phyloP scores from a whole-genome alignment of 1,140 invertebrate species.

The Brachionus rotundiformis region DNA sequence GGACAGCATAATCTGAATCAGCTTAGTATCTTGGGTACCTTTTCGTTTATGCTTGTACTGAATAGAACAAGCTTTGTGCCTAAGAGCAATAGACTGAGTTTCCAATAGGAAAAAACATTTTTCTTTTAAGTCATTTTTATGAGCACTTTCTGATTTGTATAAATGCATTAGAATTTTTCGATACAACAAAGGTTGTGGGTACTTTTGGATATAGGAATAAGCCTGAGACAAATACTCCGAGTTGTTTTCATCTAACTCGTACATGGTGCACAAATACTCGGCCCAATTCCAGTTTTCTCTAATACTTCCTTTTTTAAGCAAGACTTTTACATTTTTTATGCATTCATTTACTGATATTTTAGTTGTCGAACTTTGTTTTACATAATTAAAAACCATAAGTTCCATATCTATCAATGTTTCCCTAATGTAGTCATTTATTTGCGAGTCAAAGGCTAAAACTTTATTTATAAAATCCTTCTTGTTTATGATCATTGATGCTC shows the following conservation, averaged over 20 bases:
- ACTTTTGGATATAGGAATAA: slow-evolving; percentile 1
- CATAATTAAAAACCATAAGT: neutral
- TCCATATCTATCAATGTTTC: slow-evolving; percentile 2
- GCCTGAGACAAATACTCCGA: neutral
- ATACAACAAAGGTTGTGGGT: slow-evolving; percentile 37
- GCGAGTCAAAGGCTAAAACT: neutral
- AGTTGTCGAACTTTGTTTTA: neutral
- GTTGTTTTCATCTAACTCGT: neutral
- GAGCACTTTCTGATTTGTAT: neutral
- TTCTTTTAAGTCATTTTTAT: slow-evolving; percentile 44
- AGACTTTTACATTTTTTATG: neutral
- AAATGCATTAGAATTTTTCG: slow-evolving; percentile 21
- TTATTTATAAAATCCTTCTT: neutral
- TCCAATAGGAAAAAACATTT: slow-evolving; percentile 40
- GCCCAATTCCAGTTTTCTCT: slow-evolving; percentile 24
- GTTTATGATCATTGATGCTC: neutral
- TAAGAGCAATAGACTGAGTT: slow-evolving; percentile 41
- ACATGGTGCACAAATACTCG: slow-evolving; percentile 15
- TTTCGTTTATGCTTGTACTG: slow-evolving; percentile 42
- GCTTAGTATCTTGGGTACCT: slow-evolving; percentile 15
- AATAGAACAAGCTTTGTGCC: slow-evolving; percentile 49
- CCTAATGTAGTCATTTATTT: neutral
- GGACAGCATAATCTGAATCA: slow-evolving; percentile 4
- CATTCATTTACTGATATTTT: neutral
- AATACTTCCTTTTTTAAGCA: slow-evolving; percentile 30